Base-by-base conservation (phyloP, 1,140 invertebrate species). In the Drosophila erecta region DNA sequence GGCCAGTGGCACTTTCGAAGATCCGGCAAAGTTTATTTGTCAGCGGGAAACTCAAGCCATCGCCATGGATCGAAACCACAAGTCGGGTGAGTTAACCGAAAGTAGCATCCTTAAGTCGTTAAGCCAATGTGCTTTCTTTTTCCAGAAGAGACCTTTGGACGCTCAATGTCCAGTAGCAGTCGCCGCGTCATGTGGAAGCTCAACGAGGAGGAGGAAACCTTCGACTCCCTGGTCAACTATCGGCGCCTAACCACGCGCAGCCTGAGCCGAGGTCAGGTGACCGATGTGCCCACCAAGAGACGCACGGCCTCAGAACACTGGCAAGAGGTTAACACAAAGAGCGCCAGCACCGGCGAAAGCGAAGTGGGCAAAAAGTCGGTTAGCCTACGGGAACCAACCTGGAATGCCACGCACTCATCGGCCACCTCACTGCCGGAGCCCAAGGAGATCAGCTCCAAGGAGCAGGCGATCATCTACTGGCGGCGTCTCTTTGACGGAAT, bases 171-270 rank as follows among this genome's bases (percentile, higher is more conserved):
- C 12, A 69, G 65, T 44, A 69, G 64, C 61, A 84, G 73, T 43
- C 84, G 80, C n/a, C 72, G 80, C 17, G 84, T 90, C 24, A 80
- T 90, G 80, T 89, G 84, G 84, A 79, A 89, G 33, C 60, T 67
- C 5, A 44, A 59, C 3, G 65, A 66, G 4, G 83, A 85, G n/a
- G 80, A 72, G 43, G 75, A 89, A 40, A 62, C 78, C 10, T 89
- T 57, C 15, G 69, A 89, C 38, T 84, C 84, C 4, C 27, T 87
- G 17, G 84, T 89, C 33, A 89, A 65, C 41, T 89, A 84, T 41
- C 47, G 67, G 6, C 66, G 66, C 1, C 8, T 61, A 10, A 46
- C 54, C 15, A 2, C 14, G 27, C 12, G 14, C 65, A 75, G 47
- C 20, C 14, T 10, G 33, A 66, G 3, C 35, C 47, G 3, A 59